These are phyloP conservation scores for Calameuta idolon DNA, from an alignment of 2,888 invertebrate species.

Conservation along the genomic window DNA sequence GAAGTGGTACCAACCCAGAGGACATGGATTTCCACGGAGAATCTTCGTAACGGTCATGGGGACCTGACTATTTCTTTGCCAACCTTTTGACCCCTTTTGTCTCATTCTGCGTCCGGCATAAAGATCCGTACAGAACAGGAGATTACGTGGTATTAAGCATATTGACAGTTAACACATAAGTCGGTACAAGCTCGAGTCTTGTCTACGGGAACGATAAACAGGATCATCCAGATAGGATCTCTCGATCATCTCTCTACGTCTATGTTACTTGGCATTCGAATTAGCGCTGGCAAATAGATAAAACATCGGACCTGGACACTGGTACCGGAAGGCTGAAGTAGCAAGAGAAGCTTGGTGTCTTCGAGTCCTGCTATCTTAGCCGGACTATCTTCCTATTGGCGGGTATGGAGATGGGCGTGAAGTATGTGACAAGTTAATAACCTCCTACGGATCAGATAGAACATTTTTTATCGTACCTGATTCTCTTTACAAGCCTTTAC, in stretches of 20 bases:
- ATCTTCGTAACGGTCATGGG: background rate
- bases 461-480: conserved; percentile 34
- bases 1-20: conserved; percentile 22
- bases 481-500: background rate
- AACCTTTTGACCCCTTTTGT: conserved; percentile 31
- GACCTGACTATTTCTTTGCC: background rate
- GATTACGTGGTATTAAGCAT: background rate
- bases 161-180: background rate
- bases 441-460: conserved; percentile 42
- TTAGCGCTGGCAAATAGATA: conserved; percentile 9
- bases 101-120: conserved; percentile 5
- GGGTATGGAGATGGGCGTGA: conserved; percentile 30
- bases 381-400: conserved; percentile 15
- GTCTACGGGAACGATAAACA: background rate
- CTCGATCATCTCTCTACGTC: background rate
- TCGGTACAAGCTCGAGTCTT: background rate
- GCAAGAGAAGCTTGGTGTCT: background rate
- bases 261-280: background rate
- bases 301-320: conserved; percentile 11
- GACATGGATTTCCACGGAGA: conserved; percentile 27
- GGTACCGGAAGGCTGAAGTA: background rate
- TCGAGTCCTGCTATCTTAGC: background rate
- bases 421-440: conserved; percentile 50
- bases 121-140: background rate
- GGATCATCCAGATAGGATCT: background rate